phyloP scores from a whole-genome alignment of 1,140 invertebrate genomes.

The Plodia interpunctella region DNA sequence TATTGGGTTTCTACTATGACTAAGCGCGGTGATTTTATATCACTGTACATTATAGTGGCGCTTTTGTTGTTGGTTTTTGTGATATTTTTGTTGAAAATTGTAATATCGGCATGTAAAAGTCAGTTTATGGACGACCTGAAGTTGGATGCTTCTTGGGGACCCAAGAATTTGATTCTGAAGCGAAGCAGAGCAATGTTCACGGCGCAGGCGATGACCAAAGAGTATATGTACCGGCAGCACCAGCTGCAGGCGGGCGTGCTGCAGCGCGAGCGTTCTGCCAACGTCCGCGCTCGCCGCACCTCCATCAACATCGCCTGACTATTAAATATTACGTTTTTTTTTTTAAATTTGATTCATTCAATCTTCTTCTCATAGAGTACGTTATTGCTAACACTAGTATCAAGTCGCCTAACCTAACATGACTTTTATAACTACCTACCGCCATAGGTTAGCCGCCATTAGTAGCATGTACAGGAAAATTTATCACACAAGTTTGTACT shows the following conservation, averaged over 20 bases:
- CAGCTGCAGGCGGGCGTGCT: conserved; percentile 58
- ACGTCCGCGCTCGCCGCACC: conserved; percentile 12
- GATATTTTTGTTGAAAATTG: conserved; percentile 28
- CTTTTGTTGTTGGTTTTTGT: conserved; percentile 16
- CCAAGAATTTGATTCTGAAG: conserved; percentile 41
- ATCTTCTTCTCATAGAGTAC: no score
- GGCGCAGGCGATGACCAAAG: conserved; percentile 68
- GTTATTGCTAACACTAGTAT: no score
- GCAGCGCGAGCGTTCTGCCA: conserved; percentile 40
- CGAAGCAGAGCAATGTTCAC: conserved; percentile 63
- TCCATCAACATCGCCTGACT: not conserved
- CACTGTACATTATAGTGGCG: conserved; percentile 17
- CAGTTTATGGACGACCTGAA: conserved; percentile 23
- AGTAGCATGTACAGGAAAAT: no score
- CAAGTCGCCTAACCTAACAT: no score
- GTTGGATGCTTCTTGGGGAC: conserved; percentile 51
- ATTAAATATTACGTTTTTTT: no score
- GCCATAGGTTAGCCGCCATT: no score
- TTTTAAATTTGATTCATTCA: no score
- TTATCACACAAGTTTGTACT: no score
- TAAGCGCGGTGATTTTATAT: conserved; percentile 14
- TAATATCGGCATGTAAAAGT: conserved; percentile 30
- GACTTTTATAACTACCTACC: no score
- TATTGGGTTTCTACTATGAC: conserved; percentile 9
- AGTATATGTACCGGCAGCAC: conserved; percentile 67